Evolutionary conservation across 2,797 vertebrate genomes (phyloP).

Genomic region (Martes flavigula): DNA sequence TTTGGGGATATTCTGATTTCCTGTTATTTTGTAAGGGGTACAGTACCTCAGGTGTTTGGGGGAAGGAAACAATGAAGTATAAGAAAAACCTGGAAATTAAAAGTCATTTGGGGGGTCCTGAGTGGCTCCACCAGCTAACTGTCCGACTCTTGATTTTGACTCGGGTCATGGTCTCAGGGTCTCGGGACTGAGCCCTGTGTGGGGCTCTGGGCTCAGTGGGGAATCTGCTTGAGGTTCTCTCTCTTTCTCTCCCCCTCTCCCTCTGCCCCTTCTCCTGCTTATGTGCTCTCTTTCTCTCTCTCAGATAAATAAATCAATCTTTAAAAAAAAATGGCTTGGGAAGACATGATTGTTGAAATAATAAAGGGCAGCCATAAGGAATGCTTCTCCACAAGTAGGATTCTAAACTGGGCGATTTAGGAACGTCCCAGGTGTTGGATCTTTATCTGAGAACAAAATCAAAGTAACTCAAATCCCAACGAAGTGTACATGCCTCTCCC

Average conservation of each 20-base stretch:
- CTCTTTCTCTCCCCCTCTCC: not conserved
- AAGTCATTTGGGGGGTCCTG: not conserved
- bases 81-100: not conserved
- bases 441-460: not conserved
- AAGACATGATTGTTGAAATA: not conserved
- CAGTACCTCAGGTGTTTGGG: not conserved
- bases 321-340: not conserved
- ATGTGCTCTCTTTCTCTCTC: not conserved
- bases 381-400: not conserved
- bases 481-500: not conserved
- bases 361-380: not conserved
- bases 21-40: not conserved
- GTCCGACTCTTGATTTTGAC: not conserved
- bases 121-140: not conserved
- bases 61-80: not conserved
- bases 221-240: not conserved
- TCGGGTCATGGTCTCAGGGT: not conserved
- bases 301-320: not conserved
- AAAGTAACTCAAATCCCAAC: not conserved
- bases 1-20: not conserved
- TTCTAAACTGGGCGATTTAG: not conserved
- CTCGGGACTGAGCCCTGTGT: rapidly evolving
- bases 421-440: not conserved
- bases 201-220: not conserved
- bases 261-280: not conserved